These are phyloP conservation scores for Hydrozoanthus gracilis DNA, from an alignment of 92 coral and sea anemone species.

Conservation along the genomic window DNA sequence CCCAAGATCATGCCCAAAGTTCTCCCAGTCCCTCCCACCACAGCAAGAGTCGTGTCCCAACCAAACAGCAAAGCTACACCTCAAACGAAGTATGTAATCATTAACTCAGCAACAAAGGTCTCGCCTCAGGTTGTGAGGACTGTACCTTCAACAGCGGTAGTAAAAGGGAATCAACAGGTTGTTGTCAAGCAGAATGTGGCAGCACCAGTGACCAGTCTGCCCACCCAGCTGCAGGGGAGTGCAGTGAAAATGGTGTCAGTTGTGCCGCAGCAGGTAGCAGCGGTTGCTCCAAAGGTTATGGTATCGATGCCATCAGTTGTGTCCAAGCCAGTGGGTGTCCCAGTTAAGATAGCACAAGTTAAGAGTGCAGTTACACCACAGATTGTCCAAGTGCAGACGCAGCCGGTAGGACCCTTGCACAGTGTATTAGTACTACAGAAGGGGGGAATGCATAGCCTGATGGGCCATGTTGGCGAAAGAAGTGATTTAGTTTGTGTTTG, in stretches of 20 bases:
- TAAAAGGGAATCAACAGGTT: conserved; percentile 18
- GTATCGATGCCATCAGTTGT: conserved; percentile 5
- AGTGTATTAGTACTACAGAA: neutral
- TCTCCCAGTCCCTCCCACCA: conserved; percentile 48
- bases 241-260: conserved; percentile 10
- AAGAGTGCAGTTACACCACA: conserved; percentile 41
- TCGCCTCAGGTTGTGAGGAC: conserved; percentile 38
- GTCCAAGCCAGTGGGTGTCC: conserved; percentile 15
- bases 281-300: conserved; percentile 33
- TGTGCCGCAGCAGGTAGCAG: conserved; percentile 35
- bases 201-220: neutral
- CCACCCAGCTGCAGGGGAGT: neutral
- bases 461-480: too few species aligned
- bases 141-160: conserved; percentile 25
- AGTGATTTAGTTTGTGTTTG: too few species aligned
- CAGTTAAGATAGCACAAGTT: conserved; percentile 6
- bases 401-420: conserved; percentile 9
- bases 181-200: conserved; percentile 11
- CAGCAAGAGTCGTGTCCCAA: neutral
- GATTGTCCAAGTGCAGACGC: conserved; percentile 35
- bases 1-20: conserved; percentile 65
- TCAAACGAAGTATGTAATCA: conserved; percentile 23
- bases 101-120: conserved; percentile 29
- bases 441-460: too few species aligned
- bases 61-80: conserved; percentile 2